These are phyloP conservation scores for Azorinus chamasolen DNA, from an alignment of 2,888 invertebrate genomes.

Conservation along the genomic window DNA sequence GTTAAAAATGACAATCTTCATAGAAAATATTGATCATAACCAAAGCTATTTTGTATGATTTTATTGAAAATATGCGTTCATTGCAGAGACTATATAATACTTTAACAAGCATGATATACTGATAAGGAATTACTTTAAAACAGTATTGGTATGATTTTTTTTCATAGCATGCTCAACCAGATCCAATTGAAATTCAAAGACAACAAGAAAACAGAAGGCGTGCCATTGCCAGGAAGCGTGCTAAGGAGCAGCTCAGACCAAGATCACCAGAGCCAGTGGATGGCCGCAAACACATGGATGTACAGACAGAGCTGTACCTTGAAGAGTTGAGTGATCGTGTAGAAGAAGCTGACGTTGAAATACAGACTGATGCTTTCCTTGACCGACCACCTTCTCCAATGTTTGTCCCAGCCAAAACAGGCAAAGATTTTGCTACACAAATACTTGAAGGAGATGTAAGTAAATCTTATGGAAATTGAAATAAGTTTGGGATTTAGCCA, in stretches of 20 bases:
- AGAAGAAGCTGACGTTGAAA: slow-evolving; percentile 91
- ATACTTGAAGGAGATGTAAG: slow-evolving; percentile 95
- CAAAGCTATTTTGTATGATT: too few species aligned
- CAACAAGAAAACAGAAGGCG: slow-evolving; percentile 91
- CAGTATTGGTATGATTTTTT: too few species aligned
- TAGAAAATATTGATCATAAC: too few species aligned
- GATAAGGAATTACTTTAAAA: too few species aligned
- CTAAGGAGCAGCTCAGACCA: slow-evolving; percentile 89
- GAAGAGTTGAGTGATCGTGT: slow-evolving; percentile 91
- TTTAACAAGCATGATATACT: too few species aligned
- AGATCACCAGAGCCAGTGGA: slow-evolving; percentile 93
- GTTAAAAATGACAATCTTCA: too few species aligned
- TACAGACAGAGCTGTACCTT: slow-evolving; percentile 96
- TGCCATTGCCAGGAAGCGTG: slow-evolving; percentile 91
- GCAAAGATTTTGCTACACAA: slow-evolving; percentile 94
- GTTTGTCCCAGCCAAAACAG: slow-evolving; percentile 92
- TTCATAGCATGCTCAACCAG: slow-evolving; percentile 88
- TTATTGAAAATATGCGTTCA: too few species aligned
- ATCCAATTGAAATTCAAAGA: slow-evolving; percentile 86
- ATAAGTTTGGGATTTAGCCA: too few species aligned
- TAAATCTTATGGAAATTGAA: too few species aligned
- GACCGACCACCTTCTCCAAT: slow-evolving; percentile 93
- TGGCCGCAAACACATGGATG: slow-evolving; percentile 94
- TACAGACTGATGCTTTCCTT: slow-evolving; percentile 95
- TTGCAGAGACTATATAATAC: too few species aligned